Conservation (phyloP, 2,113 vertebrate species). For the Prionailurus bengalensis region DNA sequence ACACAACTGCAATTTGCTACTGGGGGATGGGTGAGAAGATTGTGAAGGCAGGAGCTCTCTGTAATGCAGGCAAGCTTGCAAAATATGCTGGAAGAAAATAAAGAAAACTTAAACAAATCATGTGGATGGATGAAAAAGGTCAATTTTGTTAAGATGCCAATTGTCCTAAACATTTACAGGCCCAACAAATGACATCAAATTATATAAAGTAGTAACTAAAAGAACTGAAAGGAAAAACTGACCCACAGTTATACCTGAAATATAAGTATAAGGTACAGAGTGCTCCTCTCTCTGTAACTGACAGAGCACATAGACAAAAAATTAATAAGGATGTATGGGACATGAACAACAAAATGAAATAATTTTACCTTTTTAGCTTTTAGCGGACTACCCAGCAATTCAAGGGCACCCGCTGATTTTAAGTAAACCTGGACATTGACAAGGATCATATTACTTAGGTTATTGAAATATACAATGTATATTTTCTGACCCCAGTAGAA, state of each 20-base stretch:
- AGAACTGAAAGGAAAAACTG: neutral
- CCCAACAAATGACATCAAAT: neutral
- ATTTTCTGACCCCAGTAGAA: neutral
- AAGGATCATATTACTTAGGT: neutral
- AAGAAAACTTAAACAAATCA: neutral
- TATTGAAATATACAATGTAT: neutral
- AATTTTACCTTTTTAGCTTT: neutral
- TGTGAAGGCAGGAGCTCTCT: neutral
- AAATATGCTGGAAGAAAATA: neutral
- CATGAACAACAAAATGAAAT: neutral
- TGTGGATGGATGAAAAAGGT: neutral
- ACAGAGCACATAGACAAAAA: neutral
- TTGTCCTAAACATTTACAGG: neutral
- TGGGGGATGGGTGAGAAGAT: neutral
- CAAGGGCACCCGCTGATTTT: neutral
- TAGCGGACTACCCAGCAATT: neutral
- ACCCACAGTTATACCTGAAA: neutral
- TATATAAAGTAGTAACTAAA: neutral
- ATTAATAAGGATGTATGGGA: neutral
- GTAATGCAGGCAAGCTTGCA: neutral
- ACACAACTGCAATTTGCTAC: neutral
- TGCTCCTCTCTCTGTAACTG: neutral
- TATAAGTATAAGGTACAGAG: too few species aligned
- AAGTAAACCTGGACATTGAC: neutral
- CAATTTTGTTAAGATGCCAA: neutral